Base-by-base conservation (phyloP, 2,797 vertebrate genomes). In the Ceyx erithaca region DNA sequence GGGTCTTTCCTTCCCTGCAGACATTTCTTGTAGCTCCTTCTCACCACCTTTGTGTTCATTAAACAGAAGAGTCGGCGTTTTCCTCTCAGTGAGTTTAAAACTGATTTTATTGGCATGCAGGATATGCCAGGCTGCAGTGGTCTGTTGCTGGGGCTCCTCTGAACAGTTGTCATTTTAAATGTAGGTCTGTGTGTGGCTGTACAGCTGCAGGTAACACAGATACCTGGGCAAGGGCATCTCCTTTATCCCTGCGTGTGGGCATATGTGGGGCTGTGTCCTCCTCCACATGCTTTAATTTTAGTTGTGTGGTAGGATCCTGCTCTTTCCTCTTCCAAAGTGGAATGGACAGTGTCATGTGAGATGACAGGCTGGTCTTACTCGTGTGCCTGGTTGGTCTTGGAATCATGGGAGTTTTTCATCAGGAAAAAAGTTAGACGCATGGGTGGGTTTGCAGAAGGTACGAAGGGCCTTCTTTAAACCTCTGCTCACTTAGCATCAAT, bases 251-350 rank as follows among this genome's bases (percentile, higher is more conserved):
- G 51, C 33, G 0, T 12, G 0, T 13, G 6, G 54, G 72, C 30
- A 33, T 31, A 7, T 2, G 7, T 7, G 5, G 67, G 63, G 17
- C 7, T 41, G 35, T 6, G 59, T 49, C 33, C 30, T 64, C 46
- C 64, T 21, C 41, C 54, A 8, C 21, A 14, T 0, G 1, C 5
- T 72, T 49, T 17, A 1, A 2, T 22, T 52, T 10, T 21, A 63
- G 37, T 52, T 40, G 48, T 0, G 0, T 15, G 23, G n/a, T 66
- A 19, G 59, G 20, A 55, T 62, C 64, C 89, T 43, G 51, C 61
- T 57, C 28, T 4, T 10, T 26, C 75, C n/a, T 45, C 57, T 31
- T 69, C 67, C 57, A 4, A 4, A 19, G 37, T 40, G 45, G 25
- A 33, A 12, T 46, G 79, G 81, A 3, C 75, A 70, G 61, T 12